Evolutionary conservation across 2,888 invertebrate species (phyloP).

Genomic region (Apodemia hepburni): DNA sequence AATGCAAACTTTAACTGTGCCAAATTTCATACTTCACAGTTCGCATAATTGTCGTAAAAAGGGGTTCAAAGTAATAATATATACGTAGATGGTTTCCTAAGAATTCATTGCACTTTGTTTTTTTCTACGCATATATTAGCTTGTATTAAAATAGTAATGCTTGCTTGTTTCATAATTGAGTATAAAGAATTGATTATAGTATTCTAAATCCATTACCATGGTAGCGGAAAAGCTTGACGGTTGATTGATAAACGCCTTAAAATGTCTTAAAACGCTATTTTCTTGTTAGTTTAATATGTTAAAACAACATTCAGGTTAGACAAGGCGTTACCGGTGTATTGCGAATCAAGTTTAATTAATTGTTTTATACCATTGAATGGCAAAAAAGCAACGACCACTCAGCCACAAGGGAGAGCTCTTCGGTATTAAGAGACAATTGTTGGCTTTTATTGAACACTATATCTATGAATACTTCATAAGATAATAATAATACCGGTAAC

Average conservation of each 20-base stretch:
- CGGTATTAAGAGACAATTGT: no score
- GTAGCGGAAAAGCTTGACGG: constrained; percentile 26
- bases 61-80: no score
- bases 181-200: constrained; percentile 45
- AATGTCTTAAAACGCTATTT: not conserved
- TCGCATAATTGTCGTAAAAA: no score
- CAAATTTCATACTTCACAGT: no score
- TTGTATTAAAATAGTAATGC: constrained; percentile 36
- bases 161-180: constrained; percentile 36
- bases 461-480: no score
- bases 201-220: constrained; percentile 31
- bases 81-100: not conserved
- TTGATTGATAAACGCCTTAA: constrained; percentile 21
- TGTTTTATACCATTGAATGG: not conserved
- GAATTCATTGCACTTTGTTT: no score
- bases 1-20: no score
- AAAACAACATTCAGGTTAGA: constrained; percentile 4
- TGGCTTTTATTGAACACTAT: no score
- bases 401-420: not conserved
- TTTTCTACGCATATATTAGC: not conserved
- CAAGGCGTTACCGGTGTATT: not conserved
- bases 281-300: not conserved
- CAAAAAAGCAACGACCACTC: no score
- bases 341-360: not conserved
- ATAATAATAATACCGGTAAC: no score